Evolutionary conservation across 2,797 vertebrate genomes (phyloP).

Genomic region (Liparis tanakae): DNA sequence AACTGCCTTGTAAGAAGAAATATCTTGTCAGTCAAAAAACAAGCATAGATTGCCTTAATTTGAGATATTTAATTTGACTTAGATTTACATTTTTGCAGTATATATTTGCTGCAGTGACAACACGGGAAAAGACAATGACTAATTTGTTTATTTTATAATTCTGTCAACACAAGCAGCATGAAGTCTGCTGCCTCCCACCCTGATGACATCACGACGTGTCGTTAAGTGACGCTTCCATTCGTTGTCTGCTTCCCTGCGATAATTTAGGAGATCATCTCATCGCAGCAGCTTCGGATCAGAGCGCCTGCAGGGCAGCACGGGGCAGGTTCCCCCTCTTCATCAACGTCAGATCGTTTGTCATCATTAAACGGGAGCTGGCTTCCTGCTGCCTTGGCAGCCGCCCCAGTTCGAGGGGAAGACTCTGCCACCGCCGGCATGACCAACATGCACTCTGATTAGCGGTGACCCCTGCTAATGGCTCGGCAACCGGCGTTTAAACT

Average conservation of each 20-base stretch:
- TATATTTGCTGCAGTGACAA: constrained; percentile 8
- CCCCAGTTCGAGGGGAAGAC: constrained; percentile 20
- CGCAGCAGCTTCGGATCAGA: constrained; percentile 25
- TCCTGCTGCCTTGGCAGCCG: constrained; percentile 5
- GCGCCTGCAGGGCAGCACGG: constrained; percentile 39
- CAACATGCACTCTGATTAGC: constrained; percentile 38
- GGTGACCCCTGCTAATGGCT: constrained; percentile 52
- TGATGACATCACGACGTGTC: constrained; percentile 51
- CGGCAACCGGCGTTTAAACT: constrained; percentile 41
- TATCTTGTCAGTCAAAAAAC: too few species aligned
- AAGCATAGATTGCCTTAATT: too few species aligned
- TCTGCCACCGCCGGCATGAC: constrained; percentile 26
- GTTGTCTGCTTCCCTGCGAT: constrained; percentile 23
- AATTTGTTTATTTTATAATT: constrained; percentile 40
- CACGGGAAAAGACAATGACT: constrained; percentile 2
- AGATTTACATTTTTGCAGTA: too few species aligned
- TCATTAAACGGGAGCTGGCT: constrained; percentile 44
- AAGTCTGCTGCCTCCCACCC: constrained; percentile 41
- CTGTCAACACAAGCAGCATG: constrained; percentile 43
- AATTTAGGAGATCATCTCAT: constrained; percentile 50
- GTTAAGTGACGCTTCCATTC: constrained; percentile 45
- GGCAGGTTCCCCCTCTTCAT: neutral
- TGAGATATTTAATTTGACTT: too few species aligned
- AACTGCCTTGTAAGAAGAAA: too few species aligned
- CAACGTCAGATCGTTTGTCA: constrained; percentile 8